These are phyloP conservation scores for Pteria penguin DNA, from an alignment of 2,888 invertebrate species.

Conservation along the genomic window DNA sequence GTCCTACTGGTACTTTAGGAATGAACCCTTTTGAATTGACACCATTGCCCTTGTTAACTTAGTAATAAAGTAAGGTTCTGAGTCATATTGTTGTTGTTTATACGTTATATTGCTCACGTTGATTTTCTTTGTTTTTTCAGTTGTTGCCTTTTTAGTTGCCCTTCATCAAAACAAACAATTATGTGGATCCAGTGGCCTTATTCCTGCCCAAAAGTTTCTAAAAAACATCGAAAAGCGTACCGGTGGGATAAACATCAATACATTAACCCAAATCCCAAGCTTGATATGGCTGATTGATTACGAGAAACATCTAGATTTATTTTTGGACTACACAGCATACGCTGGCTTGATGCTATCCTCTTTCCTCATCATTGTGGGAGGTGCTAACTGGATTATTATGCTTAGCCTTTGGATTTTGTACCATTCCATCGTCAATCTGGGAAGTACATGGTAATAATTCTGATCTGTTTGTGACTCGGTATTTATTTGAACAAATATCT, in stretches of 20 bases:
- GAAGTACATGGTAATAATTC: slow-evolving; percentile 75
- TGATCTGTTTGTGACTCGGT: too few species aligned
- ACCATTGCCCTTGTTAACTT: too few species aligned
- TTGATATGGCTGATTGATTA: slow-evolving; percentile 78
- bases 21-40: too few species aligned
- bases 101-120: background rate
- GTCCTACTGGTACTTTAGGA: too few species aligned
- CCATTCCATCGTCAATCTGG: slow-evolving; percentile 80
- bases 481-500: too few species aligned
- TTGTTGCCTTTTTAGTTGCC: slow-evolving; percentile 79
- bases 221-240: slow-evolving; percentile 58
- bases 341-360: slow-evolving; percentile 73
- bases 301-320: slow-evolving; percentile 62
- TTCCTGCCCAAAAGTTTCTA: slow-evolving; percentile 75
- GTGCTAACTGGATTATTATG: slow-evolving; percentile 79
- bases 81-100: too few species aligned
- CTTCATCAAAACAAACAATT: slow-evolving; percentile 78
- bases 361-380: slow-evolving; percentile 74
- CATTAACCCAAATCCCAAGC: slow-evolving; percentile 70
- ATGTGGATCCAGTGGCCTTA: slow-evolving; percentile 77
- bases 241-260: slow-evolving; percentile 54
- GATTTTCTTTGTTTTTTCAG: slow-evolving; percentile 60
- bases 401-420: slow-evolving; percentile 79
- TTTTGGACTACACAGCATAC: slow-evolving; percentile 75
- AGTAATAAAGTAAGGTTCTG: too few species aligned